Conservation (phyloP, 1,140 invertebrate genomes). For the Calephelis nemesis region DNA sequence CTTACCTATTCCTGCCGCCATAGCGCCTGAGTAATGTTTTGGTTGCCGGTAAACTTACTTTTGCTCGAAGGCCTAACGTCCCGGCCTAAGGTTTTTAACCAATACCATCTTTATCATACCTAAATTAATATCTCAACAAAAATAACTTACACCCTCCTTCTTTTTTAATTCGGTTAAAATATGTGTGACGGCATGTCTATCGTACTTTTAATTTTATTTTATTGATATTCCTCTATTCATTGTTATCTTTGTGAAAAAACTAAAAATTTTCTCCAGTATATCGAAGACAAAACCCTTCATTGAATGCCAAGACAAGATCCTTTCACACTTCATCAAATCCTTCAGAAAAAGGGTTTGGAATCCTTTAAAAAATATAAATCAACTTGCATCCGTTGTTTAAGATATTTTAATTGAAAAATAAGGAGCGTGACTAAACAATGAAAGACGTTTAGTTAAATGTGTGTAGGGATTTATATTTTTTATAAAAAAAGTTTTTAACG, state of each 20-base stretch:
- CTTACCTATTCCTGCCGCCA: too few relatives aligned
- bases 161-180: too few relatives aligned
- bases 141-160: too few relatives aligned
- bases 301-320: slow-evolving; percentile 57
- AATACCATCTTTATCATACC: too few relatives aligned
- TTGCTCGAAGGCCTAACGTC: too few relatives aligned
- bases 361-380: slow-evolving; percentile 44
- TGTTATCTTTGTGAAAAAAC: not conserved
- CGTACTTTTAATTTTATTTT: not conserved
- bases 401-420: slow-evolving; percentile 76
- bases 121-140: too few relatives aligned
- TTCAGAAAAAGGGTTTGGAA: slow-evolving; percentile 46
- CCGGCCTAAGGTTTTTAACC: too few relatives aligned
- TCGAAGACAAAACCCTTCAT: slow-evolving; percentile 43
- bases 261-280: not conserved
- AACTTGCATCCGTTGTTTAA: slow-evolving; percentile 59
- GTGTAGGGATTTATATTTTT: not conserved
- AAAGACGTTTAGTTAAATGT: slow-evolving; percentile 24
- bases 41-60: too few relatives aligned
- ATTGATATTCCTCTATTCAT: not conserved
- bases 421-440: slow-evolving; percentile 57
- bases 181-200: not conserved
- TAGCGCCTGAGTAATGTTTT: too few relatives aligned
- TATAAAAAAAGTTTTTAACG: too few relatives aligned
- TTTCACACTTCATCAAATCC: slow-evolving; percentile 71